Conservation (phyloP, 2,113 vertebrate genomes). For the Microtus ochrogaster region DNA sequence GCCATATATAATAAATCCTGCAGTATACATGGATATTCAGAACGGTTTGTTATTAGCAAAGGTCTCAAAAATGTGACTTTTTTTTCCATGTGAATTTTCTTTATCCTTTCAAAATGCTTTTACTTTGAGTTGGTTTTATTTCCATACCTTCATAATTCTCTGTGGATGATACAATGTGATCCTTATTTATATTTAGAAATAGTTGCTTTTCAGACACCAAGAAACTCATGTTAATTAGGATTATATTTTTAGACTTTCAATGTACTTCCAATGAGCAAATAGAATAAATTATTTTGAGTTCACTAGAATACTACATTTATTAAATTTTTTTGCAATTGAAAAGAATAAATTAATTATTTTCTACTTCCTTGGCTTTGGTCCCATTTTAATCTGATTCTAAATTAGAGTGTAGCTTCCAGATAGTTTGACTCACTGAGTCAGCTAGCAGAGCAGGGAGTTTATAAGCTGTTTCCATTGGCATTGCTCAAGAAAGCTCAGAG, state of each 20-base stretch:
- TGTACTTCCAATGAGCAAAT: constrained; percentile 81
- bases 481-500: constrained; percentile 85
- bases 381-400: constrained; percentile 85
- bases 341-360: constrained; percentile 83
- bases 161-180: constrained; percentile 50
- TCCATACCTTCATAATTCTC: constrained; percentile 74
- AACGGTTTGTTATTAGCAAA: constrained; percentile 55
- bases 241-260: constrained; percentile 84
- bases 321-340: constrained; percentile 86
- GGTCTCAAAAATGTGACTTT: constrained; percentile 66
- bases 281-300: constrained; percentile 83
- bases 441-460: constrained; percentile 85
- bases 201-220: constrained; percentile 82
- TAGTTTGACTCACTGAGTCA: constrained; percentile 81
- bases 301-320: constrained; percentile 83
- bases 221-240: constrained; percentile 83
- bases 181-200: constrained; percentile 75
- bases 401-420: constrained; percentile 81
- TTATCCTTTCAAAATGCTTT: constrained; percentile 70
- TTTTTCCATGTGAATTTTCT: constrained; percentile 60
- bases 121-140: constrained; percentile 63
- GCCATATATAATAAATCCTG: constrained; percentile 59
- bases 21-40: neutral
- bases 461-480: constrained; percentile 87
- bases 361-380: constrained; percentile 81